phyloP scores from a whole-genome alignment of 2,888 invertebrate species.

The Cataglyphis albicans region DNA sequence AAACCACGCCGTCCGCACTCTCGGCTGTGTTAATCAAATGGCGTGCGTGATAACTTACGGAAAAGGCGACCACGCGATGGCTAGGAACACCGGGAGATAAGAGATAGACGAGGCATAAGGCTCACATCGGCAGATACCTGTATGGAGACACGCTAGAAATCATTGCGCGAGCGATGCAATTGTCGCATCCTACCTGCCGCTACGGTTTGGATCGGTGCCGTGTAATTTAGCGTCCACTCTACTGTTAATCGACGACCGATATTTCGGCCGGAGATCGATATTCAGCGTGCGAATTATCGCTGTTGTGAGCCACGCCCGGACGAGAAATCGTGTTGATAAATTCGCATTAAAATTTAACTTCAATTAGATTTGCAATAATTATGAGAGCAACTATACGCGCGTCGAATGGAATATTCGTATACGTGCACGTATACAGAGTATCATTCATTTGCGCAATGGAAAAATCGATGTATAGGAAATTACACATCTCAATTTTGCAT shows the following conservation, averaged over 20 bases:
- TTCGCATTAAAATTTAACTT: slow-evolving; percentile 50
- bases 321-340: slow-evolving; percentile 46
- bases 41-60: slow-evolving; percentile 68
- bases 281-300: slow-evolving; percentile 35
- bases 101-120: background rate
- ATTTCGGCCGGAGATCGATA: slow-evolving; percentile 42
- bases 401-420: background rate
- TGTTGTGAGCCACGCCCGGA: slow-evolving; percentile 37
- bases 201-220: background rate
- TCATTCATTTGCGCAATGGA: slow-evolving; percentile 5
- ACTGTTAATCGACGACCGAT: slow-evolving; percentile 34
- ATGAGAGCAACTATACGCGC: slow-evolving; percentile 7
- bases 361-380: slow-evolving; percentile 53
- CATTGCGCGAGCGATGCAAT: background rate
- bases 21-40: slow-evolving; percentile 83
- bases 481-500: slow-evolving; percentile 2
- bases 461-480: slow-evolving; percentile 24
- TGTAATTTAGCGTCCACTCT: slow-evolving; percentile 31
- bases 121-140: background rate
- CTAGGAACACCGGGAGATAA: slow-evolving; percentile 40
- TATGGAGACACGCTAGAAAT: slow-evolving; percentile 14
- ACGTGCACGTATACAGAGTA: background rate
- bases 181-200: background rate
- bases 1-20: slow-evolving; percentile 80
- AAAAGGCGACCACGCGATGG: slow-evolving; percentile 56